These are phyloP conservation scores for Andrena marginata DNA, from an alignment of 2,888 invertebrate species.

Conservation along the genomic window DNA sequence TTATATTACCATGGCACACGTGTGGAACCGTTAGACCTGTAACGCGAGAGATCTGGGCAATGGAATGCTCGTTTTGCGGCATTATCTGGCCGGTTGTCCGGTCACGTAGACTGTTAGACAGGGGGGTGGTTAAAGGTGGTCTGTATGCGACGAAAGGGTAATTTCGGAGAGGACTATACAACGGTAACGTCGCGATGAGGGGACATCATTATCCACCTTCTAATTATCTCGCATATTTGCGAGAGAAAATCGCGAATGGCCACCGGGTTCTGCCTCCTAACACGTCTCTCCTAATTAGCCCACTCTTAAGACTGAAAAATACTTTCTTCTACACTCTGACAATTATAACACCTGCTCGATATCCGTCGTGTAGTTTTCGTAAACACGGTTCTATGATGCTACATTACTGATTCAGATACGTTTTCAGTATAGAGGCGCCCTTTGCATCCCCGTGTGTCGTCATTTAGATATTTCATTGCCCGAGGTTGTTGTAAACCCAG, in stretches of 20 bases:
- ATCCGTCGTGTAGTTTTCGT: not conserved
- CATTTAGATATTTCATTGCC: not conserved
- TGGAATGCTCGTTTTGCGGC: conserved; percentile 60
- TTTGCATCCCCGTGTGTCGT: not conserved
- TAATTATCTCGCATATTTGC: conserved; percentile 66
- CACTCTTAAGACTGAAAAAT: not conserved
- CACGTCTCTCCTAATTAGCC: conserved; percentile 29
- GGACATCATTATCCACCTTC: conserved; percentile 65
- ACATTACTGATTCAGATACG: conserved; percentile 13
- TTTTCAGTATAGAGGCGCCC: not conserved
- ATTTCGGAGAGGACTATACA: conserved; percentile 56
- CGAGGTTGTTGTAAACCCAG: not conserved
- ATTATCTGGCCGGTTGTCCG: conserved; percentile 69
- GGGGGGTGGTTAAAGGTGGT: conserved; percentile 55
- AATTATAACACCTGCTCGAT: not conserved
- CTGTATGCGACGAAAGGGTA: conserved; percentile 49
- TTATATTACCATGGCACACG: conserved; percentile 10
- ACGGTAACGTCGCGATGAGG: conserved; percentile 31
- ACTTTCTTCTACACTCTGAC: not conserved
- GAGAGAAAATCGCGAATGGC: conserved; percentile 44
- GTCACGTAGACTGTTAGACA: conserved; percentile 66
- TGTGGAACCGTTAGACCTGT: conserved; percentile 37
- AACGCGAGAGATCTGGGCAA: conserved; percentile 64
- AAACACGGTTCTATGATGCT: not conserved
- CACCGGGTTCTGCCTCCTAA: conserved; percentile 16